phyloP scores from a whole-genome alignment of 2,113 vertebrate species.

The Corvus moneduloides region DNA sequence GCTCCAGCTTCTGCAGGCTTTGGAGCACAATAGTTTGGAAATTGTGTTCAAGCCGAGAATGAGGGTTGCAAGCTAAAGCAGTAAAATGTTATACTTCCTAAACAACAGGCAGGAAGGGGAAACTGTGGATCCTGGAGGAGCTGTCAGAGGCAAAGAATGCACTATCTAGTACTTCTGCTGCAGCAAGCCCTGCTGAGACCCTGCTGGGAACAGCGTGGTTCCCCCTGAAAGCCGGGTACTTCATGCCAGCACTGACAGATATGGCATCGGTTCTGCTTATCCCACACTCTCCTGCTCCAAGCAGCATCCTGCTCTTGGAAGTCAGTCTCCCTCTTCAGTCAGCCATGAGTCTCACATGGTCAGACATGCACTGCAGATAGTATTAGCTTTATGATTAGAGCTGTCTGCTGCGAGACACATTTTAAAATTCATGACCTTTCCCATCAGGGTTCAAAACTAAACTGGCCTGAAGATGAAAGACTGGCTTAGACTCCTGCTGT shows the following conservation, averaged over 20 bases:
- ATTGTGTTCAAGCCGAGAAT: neutral
- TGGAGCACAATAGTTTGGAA: neutral
- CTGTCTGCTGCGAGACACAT: constrained; percentile 60
- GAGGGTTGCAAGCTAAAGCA: neutral
- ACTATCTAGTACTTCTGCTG: neutral
- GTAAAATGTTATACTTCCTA: neutral
- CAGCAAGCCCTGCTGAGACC: neutral
- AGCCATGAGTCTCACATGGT: constrained; percentile 1
- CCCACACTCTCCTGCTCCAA: neutral
- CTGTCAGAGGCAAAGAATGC: neutral
- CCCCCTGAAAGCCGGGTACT: neutral
- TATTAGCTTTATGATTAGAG: constrained; percentile 60
- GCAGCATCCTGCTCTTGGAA: neutral
- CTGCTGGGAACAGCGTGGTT: neutral
- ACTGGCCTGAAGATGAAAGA: constrained; percentile 70
- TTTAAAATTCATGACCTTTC: constrained; percentile 78
- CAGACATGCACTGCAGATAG: constrained; percentile 14
- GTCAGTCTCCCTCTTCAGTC: neutral
- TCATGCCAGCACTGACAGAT: neutral
- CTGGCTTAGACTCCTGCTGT: constrained; percentile 41
- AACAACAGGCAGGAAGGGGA: neutral
- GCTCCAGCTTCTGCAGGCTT: neutral
- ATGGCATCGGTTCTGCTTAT: neutral
- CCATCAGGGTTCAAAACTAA: constrained; percentile 63
- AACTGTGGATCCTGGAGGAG: neutral